phyloP scores from a whole-genome alignment of 1,140 invertebrate genomes.

The Thalassaphorura encarpata region DNA sequence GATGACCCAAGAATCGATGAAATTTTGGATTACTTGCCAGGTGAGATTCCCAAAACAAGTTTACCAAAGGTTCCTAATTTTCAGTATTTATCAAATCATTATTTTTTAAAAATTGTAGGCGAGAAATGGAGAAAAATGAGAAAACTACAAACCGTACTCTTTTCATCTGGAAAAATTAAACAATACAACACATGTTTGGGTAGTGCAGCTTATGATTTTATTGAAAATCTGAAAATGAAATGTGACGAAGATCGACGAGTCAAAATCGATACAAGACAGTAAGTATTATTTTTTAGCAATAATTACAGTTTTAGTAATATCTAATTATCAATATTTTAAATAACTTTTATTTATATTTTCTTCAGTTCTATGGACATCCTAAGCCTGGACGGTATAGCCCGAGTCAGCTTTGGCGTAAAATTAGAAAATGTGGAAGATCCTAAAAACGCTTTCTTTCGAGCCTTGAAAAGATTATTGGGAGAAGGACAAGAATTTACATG shows the following conservation, averaged over 20 bases:
- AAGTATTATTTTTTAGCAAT: not conserved
- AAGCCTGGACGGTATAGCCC: constrained; percentile 4
- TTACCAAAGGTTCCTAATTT: no score
- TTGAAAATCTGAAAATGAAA: not conserved
- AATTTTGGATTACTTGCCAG: not conserved
- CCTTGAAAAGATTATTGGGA: not conserved
- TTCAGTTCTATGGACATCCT: constrained; percentile 10
- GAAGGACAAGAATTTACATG: constrained; percentile 1
- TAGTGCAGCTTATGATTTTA: constrained; percentile 2
- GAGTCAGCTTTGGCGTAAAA: constrained; percentile 9
- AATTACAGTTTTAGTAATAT: not conserved
- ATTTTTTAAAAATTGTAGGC: not conserved
- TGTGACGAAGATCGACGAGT: not conserved
- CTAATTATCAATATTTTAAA: not conserved
- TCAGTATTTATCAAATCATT: no score
- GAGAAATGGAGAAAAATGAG: constrained; percentile 10
- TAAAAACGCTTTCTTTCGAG: constrained; percentile 1
- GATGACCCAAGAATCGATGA: not conserved
- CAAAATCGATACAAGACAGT: not conserved
- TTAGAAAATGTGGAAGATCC: constrained; percentile 7
- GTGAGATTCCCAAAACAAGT: no score
- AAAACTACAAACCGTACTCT: not conserved
- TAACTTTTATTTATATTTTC: not conserved
- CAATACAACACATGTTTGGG: constrained; percentile 2
- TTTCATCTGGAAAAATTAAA: constrained; percentile 18